Evolutionary conservation across 2,888 invertebrate genomes (phyloP).

Genomic region (Iselma pallidipennis): DNA sequence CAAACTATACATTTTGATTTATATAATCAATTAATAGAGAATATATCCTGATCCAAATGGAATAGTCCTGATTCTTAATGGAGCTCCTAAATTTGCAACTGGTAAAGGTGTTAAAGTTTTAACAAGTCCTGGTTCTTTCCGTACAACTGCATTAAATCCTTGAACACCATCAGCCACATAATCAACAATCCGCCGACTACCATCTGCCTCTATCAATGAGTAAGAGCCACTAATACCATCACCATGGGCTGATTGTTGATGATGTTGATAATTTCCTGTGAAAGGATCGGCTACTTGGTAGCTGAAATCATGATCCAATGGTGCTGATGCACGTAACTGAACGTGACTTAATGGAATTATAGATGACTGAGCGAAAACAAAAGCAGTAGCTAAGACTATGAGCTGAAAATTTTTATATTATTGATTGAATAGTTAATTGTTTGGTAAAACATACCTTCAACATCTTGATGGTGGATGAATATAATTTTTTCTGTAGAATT

Average conservation of each 20-base stretch:
- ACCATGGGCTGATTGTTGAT: not conserved
- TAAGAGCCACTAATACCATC: not conserved
- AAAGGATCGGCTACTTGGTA: not conserved
- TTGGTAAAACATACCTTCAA: not conserved
- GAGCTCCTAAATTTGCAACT: too few relatives aligned
- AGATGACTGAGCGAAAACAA: not conserved
- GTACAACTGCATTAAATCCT: slow-evolving; percentile 16
- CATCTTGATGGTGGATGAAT: not conserved
- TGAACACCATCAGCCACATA: slow-evolving; percentile 3
- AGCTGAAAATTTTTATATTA: not conserved
- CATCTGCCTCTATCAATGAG: slow-evolving; percentile 1
- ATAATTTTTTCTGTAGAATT: not conserved
- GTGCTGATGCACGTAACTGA: not conserved
- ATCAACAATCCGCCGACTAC: not conserved
- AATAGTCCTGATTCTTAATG: too few relatives aligned
- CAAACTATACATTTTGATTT: too few relatives aligned
- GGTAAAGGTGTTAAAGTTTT: slow-evolving; percentile 43
- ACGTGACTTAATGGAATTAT: not conserved
- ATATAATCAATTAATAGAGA: too few relatives aligned
- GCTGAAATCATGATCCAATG: not conserved
- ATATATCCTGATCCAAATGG: too few relatives aligned
- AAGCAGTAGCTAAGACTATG: not conserved
- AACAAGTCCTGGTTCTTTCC: not conserved
- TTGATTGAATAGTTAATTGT: too few relatives aligned
- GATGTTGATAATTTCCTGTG: not conserved